These are phyloP conservation scores for Pelosia muscerda DNA, from an alignment of 2,888 invertebrate species.

Conservation along the genomic window DNA sequence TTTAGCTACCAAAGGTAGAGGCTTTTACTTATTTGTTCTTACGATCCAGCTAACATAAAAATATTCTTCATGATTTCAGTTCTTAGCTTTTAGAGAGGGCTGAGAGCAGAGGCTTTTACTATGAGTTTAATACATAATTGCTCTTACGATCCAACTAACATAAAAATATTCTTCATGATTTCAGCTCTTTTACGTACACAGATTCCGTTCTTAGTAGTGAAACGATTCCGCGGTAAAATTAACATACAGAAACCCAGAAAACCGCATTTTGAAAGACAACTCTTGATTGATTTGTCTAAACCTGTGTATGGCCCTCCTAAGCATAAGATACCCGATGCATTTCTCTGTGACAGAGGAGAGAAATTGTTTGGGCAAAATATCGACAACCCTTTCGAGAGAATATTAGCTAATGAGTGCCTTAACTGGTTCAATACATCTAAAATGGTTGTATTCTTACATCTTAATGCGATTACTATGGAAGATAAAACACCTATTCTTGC, in stretches of 20 bases:
- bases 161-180: constrained; percentile 42
- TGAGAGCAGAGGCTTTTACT: too few species aligned
- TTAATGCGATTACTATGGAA: constrained; percentile 90
- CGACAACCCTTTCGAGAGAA: constrained; percentile 90
- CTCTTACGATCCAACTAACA: not conserved
- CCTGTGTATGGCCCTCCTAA: constrained; percentile 87
- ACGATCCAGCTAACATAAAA: not conserved
- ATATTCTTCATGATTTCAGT: constrained; percentile 62
- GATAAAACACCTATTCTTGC: constrained; percentile 89
- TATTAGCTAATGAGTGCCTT: constrained; percentile 90
- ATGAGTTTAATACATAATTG: not conserved
- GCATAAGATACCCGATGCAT: constrained; percentile 74
- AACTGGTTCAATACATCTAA: constrained; percentile 91
- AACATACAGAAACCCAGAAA: constrained; percentile 91
- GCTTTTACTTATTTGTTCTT: not conserved
- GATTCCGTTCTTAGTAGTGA: constrained; percentile 83
- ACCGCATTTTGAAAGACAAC: constrained; percentile 90
- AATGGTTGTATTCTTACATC: constrained; percentile 91
- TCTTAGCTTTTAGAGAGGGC: too few species aligned
- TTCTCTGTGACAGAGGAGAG: constrained; percentile 83
- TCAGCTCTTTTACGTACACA: constrained; percentile 78
- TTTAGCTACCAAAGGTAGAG: constrained; percentile 42
- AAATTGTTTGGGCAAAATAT: constrained; percentile 59
- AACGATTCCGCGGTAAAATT: constrained; percentile 91
- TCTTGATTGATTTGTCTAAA: constrained; percentile 88